Percentiles rank a stretch among this genome's conserved stretches.
Evolutionary conservation across 2,888 invertebrate genomes (phyloP).

Genomic region (Alloplasta piceator): DNA sequence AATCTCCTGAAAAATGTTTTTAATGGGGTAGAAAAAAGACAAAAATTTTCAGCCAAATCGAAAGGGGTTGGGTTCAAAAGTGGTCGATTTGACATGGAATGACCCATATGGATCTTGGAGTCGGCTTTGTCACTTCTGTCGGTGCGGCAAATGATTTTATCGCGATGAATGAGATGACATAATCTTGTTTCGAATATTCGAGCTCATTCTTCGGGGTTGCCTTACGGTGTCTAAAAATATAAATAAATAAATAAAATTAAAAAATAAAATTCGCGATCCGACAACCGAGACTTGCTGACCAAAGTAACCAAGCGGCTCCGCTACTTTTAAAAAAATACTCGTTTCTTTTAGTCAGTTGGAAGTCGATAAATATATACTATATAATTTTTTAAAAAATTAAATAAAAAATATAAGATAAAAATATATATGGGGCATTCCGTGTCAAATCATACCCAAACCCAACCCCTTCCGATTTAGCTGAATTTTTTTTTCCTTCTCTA

Average conservation of each 20-base stretch:
- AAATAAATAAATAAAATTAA: slow-evolving; percentile 6
- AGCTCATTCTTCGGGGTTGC: slow-evolving; percentile 47
- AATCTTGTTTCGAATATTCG: slow-evolving; percentile 60
- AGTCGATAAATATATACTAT: background rate
- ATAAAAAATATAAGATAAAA: no score
- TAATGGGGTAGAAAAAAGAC: no score
- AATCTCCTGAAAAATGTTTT: no score
- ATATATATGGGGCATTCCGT: no score
- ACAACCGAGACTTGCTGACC: slow-evolving; percentile 29
- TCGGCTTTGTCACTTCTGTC: slow-evolving; percentile 55
- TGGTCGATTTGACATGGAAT: no score
- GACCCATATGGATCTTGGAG: slow-evolving; percentile 41
- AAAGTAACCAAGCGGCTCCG: slow-evolving; percentile 6
- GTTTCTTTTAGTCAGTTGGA: no score
- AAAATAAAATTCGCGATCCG: slow-evolving; percentile 26
- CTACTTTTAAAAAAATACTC: slow-evolving; percentile 13
- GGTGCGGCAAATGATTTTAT: slow-evolving; percentile 49
- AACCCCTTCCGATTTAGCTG: no score
- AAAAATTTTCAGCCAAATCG: no score
- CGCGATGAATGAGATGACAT: slow-evolving; percentile 55
- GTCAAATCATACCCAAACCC: no score
- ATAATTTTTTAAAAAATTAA: background rate
- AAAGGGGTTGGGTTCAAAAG: no score
- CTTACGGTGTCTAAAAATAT: background rate
- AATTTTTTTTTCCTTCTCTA: background rate